A percentile compares a stretch with the other conserved stretches of the same genome.
Evolutionary conservation across 2,113 vertebrate genomes (phyloP).

Genomic region (Phyllostomus discolor): DNA sequence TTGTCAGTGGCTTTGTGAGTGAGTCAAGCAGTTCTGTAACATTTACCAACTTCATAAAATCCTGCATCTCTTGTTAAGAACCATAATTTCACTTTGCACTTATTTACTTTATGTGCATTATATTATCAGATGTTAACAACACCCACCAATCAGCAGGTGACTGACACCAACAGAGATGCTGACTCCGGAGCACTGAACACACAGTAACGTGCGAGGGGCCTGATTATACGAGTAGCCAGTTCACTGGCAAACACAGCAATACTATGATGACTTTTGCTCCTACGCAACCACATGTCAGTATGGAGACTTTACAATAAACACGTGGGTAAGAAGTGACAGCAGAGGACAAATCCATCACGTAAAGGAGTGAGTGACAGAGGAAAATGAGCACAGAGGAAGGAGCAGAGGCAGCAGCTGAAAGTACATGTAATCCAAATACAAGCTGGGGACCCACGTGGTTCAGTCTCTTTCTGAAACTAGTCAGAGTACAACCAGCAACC

Average conservation of each 20-base stretch:
- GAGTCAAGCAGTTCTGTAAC: not conserved
- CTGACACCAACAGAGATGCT: not conserved
- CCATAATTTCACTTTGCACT: not conserved
- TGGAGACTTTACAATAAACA: not conserved
- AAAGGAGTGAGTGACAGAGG: not conserved
- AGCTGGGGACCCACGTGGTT: not conserved
- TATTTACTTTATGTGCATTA: not conserved
- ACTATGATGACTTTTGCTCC: not conserved
- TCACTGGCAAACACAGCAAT: not conserved
- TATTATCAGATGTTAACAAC: not conserved
- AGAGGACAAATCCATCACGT: not conserved
- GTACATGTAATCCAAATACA: rapidly evolving
- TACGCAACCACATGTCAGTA: not conserved
- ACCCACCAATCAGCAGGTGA: not conserved
- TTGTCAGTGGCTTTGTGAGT: not conserved
- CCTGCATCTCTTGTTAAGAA: not conserved
- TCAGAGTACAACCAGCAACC: not conserved
- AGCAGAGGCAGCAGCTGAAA: not conserved
- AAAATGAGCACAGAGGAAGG: not conserved
- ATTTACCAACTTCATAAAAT: not conserved
- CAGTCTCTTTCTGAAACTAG: not conserved
- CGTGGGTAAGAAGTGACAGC: not conserved
- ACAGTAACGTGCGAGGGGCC: not conserved
- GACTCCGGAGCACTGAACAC: not conserved
- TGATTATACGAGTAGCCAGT: not conserved